Percentiles rank a stretch among this genome's conserved stretches.
Evolutionary conservation across 2,113 vertebrate genomes (phyloP).

Genomic region (Plectropomus leopardus): DNA sequence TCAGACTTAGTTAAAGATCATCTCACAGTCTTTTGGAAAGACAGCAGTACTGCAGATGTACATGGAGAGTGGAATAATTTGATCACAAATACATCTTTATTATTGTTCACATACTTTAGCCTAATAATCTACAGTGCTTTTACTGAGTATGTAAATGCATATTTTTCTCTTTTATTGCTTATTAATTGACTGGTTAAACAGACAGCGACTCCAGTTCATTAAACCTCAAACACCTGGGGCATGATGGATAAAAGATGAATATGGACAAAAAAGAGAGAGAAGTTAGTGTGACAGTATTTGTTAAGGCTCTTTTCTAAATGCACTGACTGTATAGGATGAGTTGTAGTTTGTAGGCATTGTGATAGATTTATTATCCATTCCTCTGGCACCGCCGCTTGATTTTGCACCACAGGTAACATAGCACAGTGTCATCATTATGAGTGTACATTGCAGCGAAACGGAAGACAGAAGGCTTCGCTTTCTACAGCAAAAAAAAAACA

Average conservation of each 20-base stretch:
- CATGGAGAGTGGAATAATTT: not conserved
- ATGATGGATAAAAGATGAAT: not conserved
- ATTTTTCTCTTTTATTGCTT: constrained; percentile 13
- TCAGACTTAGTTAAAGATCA: not conserved
- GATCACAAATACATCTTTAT: constrained; percentile 2
- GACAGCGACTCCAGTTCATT: not conserved
- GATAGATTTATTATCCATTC: no score
- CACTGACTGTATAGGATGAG: not conserved
- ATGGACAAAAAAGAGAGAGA: not conserved
- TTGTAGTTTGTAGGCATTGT: not conserved
- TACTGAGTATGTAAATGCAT: not conserved
- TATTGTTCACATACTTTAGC: not conserved
- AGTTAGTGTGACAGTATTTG: no score
- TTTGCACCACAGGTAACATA: no score
- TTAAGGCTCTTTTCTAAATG: not conserved
- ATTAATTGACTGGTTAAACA: constrained; percentile 7
- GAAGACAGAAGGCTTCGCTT: no score
- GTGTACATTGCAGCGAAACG: no score
- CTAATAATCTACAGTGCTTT: not conserved
- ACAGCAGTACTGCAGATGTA: not conserved
- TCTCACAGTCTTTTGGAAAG: not conserved
- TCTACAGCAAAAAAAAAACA: no score
- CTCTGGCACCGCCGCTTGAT: no score
- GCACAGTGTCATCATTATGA: no score
- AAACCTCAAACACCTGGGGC: not conserved